Evolutionary conservation across 1,140 invertebrate genomes (phyloP), one percentile per base, ranked within the genome.

Genomic region (Streblospio benedicti): DNA sequence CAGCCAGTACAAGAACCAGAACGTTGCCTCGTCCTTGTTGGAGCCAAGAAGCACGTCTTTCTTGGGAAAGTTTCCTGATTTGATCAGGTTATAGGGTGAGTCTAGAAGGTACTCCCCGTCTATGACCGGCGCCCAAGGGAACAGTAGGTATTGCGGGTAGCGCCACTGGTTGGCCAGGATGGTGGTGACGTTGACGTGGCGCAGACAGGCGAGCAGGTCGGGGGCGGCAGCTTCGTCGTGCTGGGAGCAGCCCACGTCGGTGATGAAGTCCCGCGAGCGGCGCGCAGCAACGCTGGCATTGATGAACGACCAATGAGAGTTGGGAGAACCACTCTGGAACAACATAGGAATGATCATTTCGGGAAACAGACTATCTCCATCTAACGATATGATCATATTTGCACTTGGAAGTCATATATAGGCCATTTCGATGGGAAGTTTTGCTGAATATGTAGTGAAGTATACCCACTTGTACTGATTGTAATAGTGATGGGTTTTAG

Each of bases 21-120:
- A 96, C 70, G 88, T 90, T 12, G 75, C 76, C 76, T 98, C 94
- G 74, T 98, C 92, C 1, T 86, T 86, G 72, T 96, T 96, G 35
- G 87, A 90, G 4, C 94, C 94, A 81, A 95, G 85, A n/a, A 98
- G 79, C n/a, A n/a, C n/a, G n/a, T n/a, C n/a, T n/a, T n/a, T n/a
- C n/a, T n/a, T n/a, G n/a, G n/a, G n/a, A 62, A 97, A 87, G 83
- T 47, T 84, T 86, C 32, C 80, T 81, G 60, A 97, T 72, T 0
- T 89, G 88, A n/a, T n/a, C n/a, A n/a, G n/a, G n/a, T n/a, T n/a
- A n/a, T n/a, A n/a, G n/a, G 92, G 91, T 64, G 84, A 83, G 71
- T 95, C 90, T 69, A 91, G 86, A 33, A 97, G 79, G 71, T 94
- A 93, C 16, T 86, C 80, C 1, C 91, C 90, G 74, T 96, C 93